Evolutionary conservation across 2,113 vertebrate genomes (phyloP), one percentile per base, ranked within the genome.

Genomic region (Tragelaphus imberbis): DNA sequence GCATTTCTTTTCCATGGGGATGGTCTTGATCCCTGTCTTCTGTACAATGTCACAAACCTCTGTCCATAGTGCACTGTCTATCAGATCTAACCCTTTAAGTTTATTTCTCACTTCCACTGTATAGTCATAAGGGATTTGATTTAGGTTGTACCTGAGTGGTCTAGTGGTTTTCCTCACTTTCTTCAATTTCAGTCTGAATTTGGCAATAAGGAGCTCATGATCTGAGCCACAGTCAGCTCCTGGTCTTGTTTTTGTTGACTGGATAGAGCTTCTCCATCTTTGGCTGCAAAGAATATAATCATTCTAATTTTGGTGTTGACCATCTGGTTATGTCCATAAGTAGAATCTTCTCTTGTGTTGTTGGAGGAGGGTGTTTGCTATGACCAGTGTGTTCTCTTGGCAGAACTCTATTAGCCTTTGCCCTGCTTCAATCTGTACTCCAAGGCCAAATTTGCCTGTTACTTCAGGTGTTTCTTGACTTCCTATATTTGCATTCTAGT

Each of bases 241-340:
- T 0, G 0, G 59, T 65, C 30, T 65, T n/a, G 7, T 17, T 65
- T 65, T 33, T 17, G 0, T 3, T 65, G 63, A n/a, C 30, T 16
- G 0, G 3, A n/a, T 65, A 65, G 30, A 8, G 15, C 30, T 65
- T 65, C 15, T 65, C 30, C 30, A n/a, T 65, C 30, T 65, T 58
- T 65, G 63, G 15, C 7, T 65, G 63, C 30, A n/a, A 33, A n/a
- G 63, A 65, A n/a, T 65, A 17, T n/a, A 65, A n/a, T 65, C 63
- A 65, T 8, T 65, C 30, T 33, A 14, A 33, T 65, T 65, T 65
- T 0, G 0, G 14, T 65, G 1, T 65, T 33, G 30, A 16, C 61
- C 61, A 33, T 33, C 14, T 65, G 30, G 61, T 65, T 7, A 65
- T 33, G 61, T 16, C 15, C 30, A 58, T 4, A 21, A 10, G 21